phyloP scores from a whole-genome alignment of 2,113 vertebrate genomes.

The Cygnus atratus region DNA sequence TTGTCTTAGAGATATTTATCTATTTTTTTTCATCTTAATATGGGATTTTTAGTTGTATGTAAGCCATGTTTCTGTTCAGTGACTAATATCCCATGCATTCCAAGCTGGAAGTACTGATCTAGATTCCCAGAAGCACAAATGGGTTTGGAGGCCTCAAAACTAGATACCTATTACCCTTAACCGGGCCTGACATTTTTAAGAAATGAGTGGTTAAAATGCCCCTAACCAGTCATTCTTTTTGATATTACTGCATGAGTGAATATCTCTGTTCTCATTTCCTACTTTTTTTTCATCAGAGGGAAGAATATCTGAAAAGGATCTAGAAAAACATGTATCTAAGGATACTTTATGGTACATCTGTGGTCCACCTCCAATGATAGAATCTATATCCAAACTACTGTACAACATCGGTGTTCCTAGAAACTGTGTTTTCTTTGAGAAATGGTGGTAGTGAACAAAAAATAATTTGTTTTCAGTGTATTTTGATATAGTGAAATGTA shows the following conservation, averaged over 20 bases:
- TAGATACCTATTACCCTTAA: not conserved
- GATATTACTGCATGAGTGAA: not conserved
- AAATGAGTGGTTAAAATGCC: not conserved
- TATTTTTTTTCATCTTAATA: not conserved
- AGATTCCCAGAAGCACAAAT: not conserved
- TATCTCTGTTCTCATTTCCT: not conserved
- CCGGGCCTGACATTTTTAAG: not conserved
- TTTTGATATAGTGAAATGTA: not conserved
- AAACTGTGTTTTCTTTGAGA: slow-evolving; percentile 89
- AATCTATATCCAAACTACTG: slow-evolving; percentile 85
- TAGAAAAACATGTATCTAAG: slow-evolving; percentile 78
- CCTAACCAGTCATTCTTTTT: not conserved
- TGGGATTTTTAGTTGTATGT: not conserved
- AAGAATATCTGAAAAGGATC: slow-evolving; percentile 83
- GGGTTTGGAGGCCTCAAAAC: not conserved
- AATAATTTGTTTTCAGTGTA: not conserved
- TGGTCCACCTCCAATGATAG: slow-evolving; percentile 94
- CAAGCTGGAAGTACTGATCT: not conserved
- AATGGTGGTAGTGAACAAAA: slow-evolving; percentile 89
- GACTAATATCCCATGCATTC: not conserved
- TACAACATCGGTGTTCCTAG: slow-evolving; percentile 76
- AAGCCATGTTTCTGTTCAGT: not conserved
- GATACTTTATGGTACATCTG: slow-evolving; percentile 93
- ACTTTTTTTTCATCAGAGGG: slow-evolving; percentile 78
- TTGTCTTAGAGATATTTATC: not conserved